Base-by-base conservation (phyloP, 2,113 vertebrate genomes). In the Nannobrachium achirus region DNA sequence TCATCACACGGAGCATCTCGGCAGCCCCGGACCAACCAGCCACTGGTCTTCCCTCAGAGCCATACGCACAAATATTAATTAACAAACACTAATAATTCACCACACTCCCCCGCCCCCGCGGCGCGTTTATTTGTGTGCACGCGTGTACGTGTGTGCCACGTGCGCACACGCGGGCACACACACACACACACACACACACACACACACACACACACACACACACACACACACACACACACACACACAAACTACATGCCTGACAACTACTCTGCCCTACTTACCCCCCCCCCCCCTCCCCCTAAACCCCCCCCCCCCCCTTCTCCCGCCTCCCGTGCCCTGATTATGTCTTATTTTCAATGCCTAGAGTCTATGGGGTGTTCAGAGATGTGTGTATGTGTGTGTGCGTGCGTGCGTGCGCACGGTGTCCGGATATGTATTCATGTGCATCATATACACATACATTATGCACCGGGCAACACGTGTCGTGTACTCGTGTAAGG, bases 321-420 rank as follows among this genome's bases (percentile, higher is more conserved):
- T 59, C 49, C 49, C 53, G 66, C 62, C 72, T 73, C 72, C 55
- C 44, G 56, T 86, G 83, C 63, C 83, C 85, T 79, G 76, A 86
- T 86, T 90, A 85, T 75, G 86, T 76, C 81, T 76, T 55, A 67
- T 71, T 77, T 82, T 66, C 80, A 71, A 82, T 51, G 79, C 73
- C 79, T 64, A 42, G 60, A 58, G 65, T 81, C 75, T 74, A 13
- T 73, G 52, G 76, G 60, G 69, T 71, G 64, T 69, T 55, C 39
- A 63, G 52, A 60, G 16, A 10, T 46, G 14, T 50, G 9, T 10
- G 14, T 38, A 19, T 39, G 10, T 46, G 33, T 39, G 61, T 39
- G 40, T 39, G 40, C 15, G 56, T 6, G 48, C 1, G 48, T 15
- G 15, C 4, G 48, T 50, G 48, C n/a, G n/a, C n/a, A n/a, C n/a